These are phyloP conservation scores for Morinoia aosen DNA, from an alignment of 2,888 invertebrate genomes.

Conservation along the genomic window DNA sequence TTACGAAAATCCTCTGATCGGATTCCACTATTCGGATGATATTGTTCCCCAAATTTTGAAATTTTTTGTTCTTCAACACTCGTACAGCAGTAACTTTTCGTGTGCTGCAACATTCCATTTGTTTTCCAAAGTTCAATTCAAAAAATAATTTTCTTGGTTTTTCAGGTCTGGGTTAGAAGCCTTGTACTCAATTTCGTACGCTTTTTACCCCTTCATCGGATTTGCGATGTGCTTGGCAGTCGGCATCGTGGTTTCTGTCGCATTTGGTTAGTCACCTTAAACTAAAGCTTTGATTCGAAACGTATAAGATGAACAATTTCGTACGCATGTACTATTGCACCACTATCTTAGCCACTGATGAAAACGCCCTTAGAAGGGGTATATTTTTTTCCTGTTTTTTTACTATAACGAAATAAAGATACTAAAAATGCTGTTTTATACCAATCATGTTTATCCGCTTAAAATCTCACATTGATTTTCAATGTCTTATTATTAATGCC, in stretches of 20 bases:
- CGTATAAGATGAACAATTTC: background rate
- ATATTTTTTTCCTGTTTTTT: background rate
- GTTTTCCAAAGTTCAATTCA: background rate
- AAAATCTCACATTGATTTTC: too few species aligned
- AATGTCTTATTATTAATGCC: too few species aligned
- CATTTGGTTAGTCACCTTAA: background rate
- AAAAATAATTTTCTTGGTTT: background rate
- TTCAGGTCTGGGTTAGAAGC: background rate
- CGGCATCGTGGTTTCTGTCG: background rate
- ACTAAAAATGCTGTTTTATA: too few species aligned
- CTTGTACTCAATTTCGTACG: constrained; percentile 40
- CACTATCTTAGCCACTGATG: background rate
- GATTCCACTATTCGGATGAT: background rate
- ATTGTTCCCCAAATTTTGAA: too few species aligned
- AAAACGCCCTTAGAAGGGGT: background rate
- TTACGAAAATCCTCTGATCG: background rate
- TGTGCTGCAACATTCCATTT: background rate
- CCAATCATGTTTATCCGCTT: too few species aligned
- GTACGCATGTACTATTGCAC: background rate
- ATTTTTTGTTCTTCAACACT: background rate
- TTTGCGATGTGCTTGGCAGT: background rate
- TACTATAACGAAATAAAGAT: background rate
- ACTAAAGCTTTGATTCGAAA: background rate
- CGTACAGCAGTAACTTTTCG: background rate
- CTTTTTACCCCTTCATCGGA: constrained; percentile 19